These are phyloP conservation scores for Chelmon rostratus DNA, from an alignment of 2,797 vertebrate species.

Conservation along the genomic window DNA sequence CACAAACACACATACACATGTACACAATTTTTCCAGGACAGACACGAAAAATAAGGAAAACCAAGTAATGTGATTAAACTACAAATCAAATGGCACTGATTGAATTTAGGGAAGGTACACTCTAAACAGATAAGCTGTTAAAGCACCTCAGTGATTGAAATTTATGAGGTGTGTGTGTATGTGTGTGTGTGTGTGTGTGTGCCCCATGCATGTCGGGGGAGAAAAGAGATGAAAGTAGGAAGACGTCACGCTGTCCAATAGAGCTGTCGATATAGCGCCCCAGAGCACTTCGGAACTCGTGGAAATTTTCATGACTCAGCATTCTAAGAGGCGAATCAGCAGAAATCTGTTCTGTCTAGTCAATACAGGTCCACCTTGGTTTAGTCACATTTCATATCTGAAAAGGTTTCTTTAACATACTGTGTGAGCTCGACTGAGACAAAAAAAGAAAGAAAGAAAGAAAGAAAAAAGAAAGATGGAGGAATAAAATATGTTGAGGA, in stretches of 20 bases:
- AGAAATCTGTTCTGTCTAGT: conserved; percentile 41
- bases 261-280: conserved; percentile 34
- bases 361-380: conserved; percentile 32
- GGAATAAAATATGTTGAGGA: background rate
- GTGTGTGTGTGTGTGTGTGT: conserved; percentile 10
- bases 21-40: background rate
- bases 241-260: conserved; percentile 16
- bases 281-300: conserved; percentile 26
- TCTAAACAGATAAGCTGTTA: conserved; percentile 31
- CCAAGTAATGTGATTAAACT: conserved; percentile 36
- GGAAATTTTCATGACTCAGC: conserved; percentile 57
- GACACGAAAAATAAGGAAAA: conserved; percentile 30
- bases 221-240: conserved; percentile 22
- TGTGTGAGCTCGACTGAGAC: background rate
- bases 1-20: conserved; percentile 30
- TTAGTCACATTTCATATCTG: conserved; percentile 22
- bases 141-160: conserved; percentile 29
- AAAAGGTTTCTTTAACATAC: conserved; percentile 13
- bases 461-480: background rate
- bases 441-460: background rate
- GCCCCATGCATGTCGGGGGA: background rate
- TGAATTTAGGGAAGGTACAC: conserved; percentile 25
- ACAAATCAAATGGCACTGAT: conserved; percentile 46
- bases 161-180: conserved; percentile 10
- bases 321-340: conserved; percentile 59